Percentiles rank a stretch among this genome's conserved stretches.
These are phyloP conservation scores for Gavia stellata DNA, from an alignment of 2,113 vertebrate genomes.

Conservation along the genomic window DNA sequence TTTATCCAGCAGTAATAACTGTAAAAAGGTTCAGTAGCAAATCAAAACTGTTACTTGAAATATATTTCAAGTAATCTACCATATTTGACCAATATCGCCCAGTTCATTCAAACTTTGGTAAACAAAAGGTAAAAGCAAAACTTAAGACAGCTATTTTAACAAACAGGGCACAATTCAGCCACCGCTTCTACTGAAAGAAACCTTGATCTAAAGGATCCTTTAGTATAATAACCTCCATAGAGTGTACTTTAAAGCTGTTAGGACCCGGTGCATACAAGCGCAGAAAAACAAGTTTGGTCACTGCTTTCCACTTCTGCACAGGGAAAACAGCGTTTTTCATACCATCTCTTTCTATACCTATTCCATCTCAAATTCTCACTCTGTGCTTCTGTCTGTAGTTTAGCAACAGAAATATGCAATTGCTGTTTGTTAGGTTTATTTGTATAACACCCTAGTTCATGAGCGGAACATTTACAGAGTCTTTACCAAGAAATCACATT, in stretches of 20 bases:
- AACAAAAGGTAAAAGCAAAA: neutral
- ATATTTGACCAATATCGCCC: neutral
- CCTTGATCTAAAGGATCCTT: neutral
- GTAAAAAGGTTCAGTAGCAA: neutral
- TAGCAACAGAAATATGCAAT: neutral
- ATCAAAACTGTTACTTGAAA: slow-evolving; percentile 2
- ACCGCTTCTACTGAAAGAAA: neutral
- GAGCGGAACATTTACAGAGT: neutral
- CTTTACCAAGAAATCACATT: neutral
- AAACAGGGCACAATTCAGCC: neutral
- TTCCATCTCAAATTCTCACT: neutral
- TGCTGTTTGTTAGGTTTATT: neutral
- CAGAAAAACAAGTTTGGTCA: neutral
- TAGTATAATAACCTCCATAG: neutral
- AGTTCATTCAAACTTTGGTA: neutral
- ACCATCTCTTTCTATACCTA: neutral
- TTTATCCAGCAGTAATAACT: slow-evolving; percentile 24
- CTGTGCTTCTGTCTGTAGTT: neutral
- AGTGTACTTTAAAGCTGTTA: neutral
- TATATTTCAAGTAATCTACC: neutral
- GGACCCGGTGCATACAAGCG: neutral
- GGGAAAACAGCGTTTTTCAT: neutral
- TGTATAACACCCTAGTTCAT: neutral
- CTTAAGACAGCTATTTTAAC: neutral
- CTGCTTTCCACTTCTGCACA: neutral